Base-by-base conservation (phyloP, 2,113 vertebrate species). In the Xenopus borealis region DNA sequence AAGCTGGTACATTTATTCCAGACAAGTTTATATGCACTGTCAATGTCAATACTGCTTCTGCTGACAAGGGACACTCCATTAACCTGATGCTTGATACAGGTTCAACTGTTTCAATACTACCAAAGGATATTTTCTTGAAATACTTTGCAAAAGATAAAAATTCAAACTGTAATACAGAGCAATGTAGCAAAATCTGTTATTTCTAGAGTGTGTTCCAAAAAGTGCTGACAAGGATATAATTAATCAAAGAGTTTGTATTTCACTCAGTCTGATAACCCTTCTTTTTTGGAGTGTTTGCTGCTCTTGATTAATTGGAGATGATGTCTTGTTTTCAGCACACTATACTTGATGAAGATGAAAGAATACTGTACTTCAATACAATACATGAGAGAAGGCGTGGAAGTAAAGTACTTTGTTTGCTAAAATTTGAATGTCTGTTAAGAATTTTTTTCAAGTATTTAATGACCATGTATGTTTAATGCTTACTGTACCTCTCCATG, bases 301-400 rank as follows among this genome's bases (percentile, higher is more conserved):
- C 67, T 46, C 20, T 23, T 67, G 53, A 74, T 67, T 74, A 74
- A 74, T 74, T 74, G 72, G 27, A 14, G 53, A 57, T 67, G 72
- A 59, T 23, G 66, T 64, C 50, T 74, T 67, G 18, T 47, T 27
- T 47, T 7, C 16, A 67, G 57, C 53, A 16, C 6, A 52, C 46
- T 59, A 74, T 44, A 12, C 55, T 59, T 45, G 20, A 62, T 62
- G 47, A 45, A 67, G 72, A 74, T 67, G 44, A 67, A 67, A 74
- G 72, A 12, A 74, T 33, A 59, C 19, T 16, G 23, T 59, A 19
- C 40, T 61, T 67, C 64, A 18, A 19, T 27, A 40, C 2, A 2
- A 40, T 40, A 20, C 40, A 67, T 67, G 33, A 72, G 66, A 74
- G 63, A 33, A 67, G 72, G 19, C 33, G 72, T 30, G 66, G 19